Conservation (phyloP, 2,797 vertebrate species). For the Crenuchus spilurus region DNA sequence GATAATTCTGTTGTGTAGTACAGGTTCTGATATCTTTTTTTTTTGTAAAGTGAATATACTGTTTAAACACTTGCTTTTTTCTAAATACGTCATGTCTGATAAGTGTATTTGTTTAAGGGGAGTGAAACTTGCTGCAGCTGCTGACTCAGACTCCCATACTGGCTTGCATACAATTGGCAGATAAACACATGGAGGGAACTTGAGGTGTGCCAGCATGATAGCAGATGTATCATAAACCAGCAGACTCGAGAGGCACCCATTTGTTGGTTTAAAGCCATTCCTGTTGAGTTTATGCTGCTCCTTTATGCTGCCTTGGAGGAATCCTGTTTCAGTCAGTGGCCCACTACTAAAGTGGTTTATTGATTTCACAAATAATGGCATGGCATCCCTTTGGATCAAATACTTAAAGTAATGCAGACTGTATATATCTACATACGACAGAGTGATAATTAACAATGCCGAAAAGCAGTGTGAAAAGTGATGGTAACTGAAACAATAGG, state of each 20-base stretch:
- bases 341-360: neutral
- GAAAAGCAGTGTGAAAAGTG: neutral
- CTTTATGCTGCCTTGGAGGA: neutral
- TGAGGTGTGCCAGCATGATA: slow-evolving; percentile 20
- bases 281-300: neutral
- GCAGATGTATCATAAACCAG: slow-evolving; percentile 18
- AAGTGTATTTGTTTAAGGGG: slow-evolving; percentile 25
- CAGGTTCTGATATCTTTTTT: neutral
- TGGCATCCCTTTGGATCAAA: too few relatives aligned
- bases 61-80: neutral
- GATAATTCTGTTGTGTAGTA: neutral
- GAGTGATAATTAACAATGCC: neutral
- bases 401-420: too few relatives aligned
- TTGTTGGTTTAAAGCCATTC: neutral
- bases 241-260: neutral
- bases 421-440: neutral
- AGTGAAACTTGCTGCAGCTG: slow-evolving; percentile 18
- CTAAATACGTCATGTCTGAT: slow-evolving; percentile 4
- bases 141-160: slow-evolving; percentile 29
- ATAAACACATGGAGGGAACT: slow-evolving; percentile 25
- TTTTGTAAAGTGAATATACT: neutral
- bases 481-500: slow-evolving; percentile 4
- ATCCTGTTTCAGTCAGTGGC: neutral
- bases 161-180: slow-evolving; percentile 5
- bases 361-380: neutral